A percentile compares a stretch with the other conserved stretches of the same genome.
phyloP scores from a whole-genome alignment of 2,797 vertebrate genomes.

The Hoplostethus mediterraneus region DNA sequence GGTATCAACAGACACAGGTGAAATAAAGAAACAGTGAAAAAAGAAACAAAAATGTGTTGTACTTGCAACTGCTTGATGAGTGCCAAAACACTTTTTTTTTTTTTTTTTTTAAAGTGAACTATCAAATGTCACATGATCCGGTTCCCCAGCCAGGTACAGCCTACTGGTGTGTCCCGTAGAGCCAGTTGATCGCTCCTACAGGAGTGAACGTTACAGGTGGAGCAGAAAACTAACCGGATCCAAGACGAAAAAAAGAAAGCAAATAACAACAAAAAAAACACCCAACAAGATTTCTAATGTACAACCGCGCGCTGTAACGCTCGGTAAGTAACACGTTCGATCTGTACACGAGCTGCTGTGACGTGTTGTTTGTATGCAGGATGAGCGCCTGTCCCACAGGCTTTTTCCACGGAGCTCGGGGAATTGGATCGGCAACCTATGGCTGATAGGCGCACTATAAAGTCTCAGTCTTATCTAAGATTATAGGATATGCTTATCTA shows the following conservation, averaged over 20 bases:
- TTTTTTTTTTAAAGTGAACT: not conserved
- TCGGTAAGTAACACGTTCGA: slow-evolving; percentile 41
- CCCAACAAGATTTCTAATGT: not conserved
- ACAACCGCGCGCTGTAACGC: not conserved
- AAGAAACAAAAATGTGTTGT: no score
- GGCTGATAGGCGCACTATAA: slow-evolving; percentile 30
- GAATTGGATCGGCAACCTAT: slow-evolving; percentile 40
- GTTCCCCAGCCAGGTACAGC: slow-evolving; percentile 15
- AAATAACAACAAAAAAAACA: not conserved
- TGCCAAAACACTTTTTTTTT: not conserved
- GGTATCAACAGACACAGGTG: no score
- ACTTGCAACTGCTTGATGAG: slow-evolving; percentile 14
- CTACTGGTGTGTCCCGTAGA: slow-evolving; percentile 18
- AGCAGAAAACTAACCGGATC: slow-evolving; percentile 23
- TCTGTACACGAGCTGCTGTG: not conserved
- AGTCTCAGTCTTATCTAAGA: slow-evolving; percentile 59
- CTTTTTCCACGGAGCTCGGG: slow-evolving; percentile 22
- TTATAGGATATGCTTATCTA: slow-evolving; percentile 72
- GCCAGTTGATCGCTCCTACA: slow-evolving; percentile 42
- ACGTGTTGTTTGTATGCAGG: slow-evolving; percentile 30
- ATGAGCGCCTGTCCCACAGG: not conserved
- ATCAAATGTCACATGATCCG: slow-evolving; percentile 61
- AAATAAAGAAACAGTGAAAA: no score
- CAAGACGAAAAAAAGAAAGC: not conserved
- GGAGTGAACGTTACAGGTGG: slow-evolving; percentile 72